Percentiles rank a stretch among this genome's conserved stretches.
phyloP scores from a whole-genome alignment of 2,113 vertebrate species.

The Zootoca vivipara region DNA sequence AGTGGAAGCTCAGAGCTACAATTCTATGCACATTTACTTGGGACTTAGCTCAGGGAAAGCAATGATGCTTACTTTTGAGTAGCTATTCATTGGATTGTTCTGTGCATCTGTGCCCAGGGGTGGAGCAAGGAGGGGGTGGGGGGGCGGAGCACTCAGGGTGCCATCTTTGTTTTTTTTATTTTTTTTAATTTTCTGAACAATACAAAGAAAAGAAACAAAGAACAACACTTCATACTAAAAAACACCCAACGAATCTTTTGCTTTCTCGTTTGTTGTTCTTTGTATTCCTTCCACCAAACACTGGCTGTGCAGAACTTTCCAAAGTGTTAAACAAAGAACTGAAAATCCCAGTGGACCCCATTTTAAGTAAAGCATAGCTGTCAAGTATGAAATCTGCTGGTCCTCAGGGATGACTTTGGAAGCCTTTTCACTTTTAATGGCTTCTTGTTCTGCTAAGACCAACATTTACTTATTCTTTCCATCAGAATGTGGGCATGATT shows the following conservation, averaged over 20 bases:
- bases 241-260: neutral
- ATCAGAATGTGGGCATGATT: constrained; percentile 52
- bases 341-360: constrained; percentile 48
- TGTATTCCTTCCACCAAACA: neutral
- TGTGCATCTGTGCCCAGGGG: too few species aligned
- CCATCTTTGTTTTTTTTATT: too few species aligned
- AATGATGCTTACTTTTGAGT: too few species aligned
- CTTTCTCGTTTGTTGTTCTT: neutral
- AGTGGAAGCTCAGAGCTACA: too few species aligned
- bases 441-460: constrained; percentile 48
- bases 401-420: constrained; percentile 57
- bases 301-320: constrained; percentile 27
- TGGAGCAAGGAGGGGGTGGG: too few species aligned
- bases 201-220: too few species aligned
- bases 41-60: too few species aligned
- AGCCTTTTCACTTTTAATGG: constrained; percentile 63
- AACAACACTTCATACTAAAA: too few species aligned
- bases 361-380: constrained; percentile 48
- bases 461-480: constrained; percentile 65
- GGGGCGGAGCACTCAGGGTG: too few species aligned
- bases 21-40: too few species aligned
- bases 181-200: too few species aligned
- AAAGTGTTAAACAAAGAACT: constrained; percentile 41
- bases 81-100: too few species aligned
- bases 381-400: constrained; percentile 61